A percentile compares a stretch with the other conserved stretches of the same genome.
Evolutionary conservation across 2,113 vertebrate genomes (phyloP).

Genomic region (Phaetusa simplex): DNA sequence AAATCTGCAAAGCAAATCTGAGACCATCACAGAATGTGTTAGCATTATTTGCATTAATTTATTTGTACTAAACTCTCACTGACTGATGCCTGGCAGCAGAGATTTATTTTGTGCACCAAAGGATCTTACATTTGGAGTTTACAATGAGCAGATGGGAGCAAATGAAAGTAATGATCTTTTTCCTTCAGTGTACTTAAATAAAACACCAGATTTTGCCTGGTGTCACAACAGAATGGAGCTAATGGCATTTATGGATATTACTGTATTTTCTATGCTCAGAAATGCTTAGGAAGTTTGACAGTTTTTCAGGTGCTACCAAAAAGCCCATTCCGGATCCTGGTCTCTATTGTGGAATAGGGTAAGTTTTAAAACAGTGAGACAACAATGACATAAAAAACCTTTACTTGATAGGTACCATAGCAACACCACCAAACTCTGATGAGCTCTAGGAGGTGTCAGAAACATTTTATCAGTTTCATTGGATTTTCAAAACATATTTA

Average conservation of each 20-base stretch:
- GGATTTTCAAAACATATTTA: neutral
- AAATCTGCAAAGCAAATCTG: conserved; percentile 24
- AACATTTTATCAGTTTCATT: neutral
- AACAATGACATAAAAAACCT: neutral
- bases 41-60: conserved; percentile 14
- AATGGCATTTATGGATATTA: neutral
- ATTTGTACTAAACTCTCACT: neutral
- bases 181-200: neutral
- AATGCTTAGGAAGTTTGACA: neutral
- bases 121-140: conserved; percentile 7
- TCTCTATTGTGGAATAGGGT: neutral
- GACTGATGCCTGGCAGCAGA: neutral
- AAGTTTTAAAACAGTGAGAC: neutral
- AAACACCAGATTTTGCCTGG: neutral
- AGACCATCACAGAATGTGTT: neutral
- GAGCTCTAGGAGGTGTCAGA: neutral
- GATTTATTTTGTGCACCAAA: conserved; percentile 25
- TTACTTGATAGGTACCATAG: neutral
- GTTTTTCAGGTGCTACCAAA: neutral
- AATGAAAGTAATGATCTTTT: neutral
- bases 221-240: neutral
- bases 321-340: neutral
- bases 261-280: neutral
- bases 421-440: neutral
- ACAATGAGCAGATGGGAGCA: neutral